Evolutionary conservation across 2,797 vertebrate species (phyloP), one percentile per base, ranked within the genome.

Genomic region (Acanthurus tractus): DNA sequence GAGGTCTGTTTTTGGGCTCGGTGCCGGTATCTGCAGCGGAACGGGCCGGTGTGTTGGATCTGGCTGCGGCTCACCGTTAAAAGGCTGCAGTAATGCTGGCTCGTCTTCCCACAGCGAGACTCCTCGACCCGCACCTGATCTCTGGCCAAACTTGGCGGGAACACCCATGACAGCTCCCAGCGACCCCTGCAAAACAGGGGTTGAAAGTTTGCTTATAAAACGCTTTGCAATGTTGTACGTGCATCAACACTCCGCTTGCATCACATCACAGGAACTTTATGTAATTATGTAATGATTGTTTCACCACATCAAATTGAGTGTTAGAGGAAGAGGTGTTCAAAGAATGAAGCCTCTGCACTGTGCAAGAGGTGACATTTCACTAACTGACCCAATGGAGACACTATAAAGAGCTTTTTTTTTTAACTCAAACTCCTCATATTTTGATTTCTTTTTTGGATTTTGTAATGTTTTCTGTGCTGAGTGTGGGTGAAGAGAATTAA

Each of bases 1-100:
- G 95, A 90, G 22, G 93, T 89, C 79, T 96, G 93, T 66, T 81
- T 90, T 40, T 45, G 91, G 70, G 92, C 90, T 82, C 92, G 94
- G 44, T 93, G 93, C 38, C 76, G 90, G 69, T 97, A 98, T 76
- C 89, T 95, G 91, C 98, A 99, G 86, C 93, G 94, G 75, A 96
- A 99, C 48, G 84, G 92, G 86, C 98, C 98, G 0, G 98, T 99
- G 93, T 99, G 95, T 73, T 82, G 90, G 57, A 95, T 88, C 83
- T 95, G 94, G 68, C 94, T 92, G 58, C 53, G 79, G 78, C 81
- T 93, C 88, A 99, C 86, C 14, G 83, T 96, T 92, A 99, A 57
- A 0, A 82, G 93, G 85, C 97, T 99, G 88, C 97, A 98, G 92
- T 95, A 95, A 42, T 93, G 96, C 70, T 93, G 95, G 29, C 79